These are phyloP conservation scores for Apis mellifera DNA, from an alignment of 1,140 invertebrate genomes.

Conservation along the genomic window DNA sequence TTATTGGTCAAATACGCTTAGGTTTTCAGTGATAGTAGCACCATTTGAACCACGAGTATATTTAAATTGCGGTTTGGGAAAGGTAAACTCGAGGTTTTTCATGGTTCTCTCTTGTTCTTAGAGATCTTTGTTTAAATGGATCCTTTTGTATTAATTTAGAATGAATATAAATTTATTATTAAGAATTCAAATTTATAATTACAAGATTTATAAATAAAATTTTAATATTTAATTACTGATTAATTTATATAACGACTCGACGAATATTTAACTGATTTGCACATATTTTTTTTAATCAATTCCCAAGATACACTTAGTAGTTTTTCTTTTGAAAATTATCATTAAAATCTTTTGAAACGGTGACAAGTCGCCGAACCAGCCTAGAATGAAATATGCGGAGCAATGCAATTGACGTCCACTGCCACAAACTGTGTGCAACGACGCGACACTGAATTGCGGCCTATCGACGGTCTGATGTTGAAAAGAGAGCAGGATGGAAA, in stretches of 20 bases:
- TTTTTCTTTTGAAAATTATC: background rate
- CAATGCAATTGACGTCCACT: conserved; percentile 65
- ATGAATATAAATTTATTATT: background rate
- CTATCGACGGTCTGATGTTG: conserved; percentile 58
- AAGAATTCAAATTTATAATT: too few relatives aligned
- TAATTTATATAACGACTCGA: too few relatives aligned
- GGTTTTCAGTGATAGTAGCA: conserved; percentile 68
- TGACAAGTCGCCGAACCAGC: background rate
- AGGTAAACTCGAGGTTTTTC: conserved; percentile 66
- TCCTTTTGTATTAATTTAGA: background rate
- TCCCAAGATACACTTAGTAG: too few relatives aligned
- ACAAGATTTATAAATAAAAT: background rate
- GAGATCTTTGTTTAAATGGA: background rate
- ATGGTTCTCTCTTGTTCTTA: background rate
- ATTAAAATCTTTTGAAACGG: conserved; percentile 31
- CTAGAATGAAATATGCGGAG: conserved; percentile 64
- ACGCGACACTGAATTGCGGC: conserved; percentile 70
- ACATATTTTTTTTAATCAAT: background rate
- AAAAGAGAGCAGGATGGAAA: conserved; percentile 23
- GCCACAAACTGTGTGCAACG: conserved; percentile 64
- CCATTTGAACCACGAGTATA: conserved; percentile 74
- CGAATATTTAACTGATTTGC: background rate
- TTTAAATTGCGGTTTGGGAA: conserved; percentile 77
- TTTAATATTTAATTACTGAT: background rate
- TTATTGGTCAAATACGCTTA: conserved; percentile 80